Base-by-base conservation (phyloP, 1,140 invertebrate genomes). In the Hirudo medicinalis region DNA sequence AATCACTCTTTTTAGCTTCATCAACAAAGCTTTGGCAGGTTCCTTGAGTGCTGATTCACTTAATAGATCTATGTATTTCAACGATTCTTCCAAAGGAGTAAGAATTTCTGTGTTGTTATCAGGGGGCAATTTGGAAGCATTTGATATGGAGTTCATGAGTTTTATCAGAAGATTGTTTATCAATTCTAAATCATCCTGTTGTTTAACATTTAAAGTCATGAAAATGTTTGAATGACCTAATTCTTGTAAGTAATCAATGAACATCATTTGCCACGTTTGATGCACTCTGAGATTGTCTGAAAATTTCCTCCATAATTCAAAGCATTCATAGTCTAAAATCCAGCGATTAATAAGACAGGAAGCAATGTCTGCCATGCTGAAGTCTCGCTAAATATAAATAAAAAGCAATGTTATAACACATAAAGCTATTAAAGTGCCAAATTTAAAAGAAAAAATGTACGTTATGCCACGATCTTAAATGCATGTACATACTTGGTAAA, bases 241-340 rank as follows among this genome's bases (percentile, higher is more conserved):
- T 25, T 63, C 29, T 20, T 63, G 6, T 15, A 63, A 25, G 57
- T 25, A 63, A n/a, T 63, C 29, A 63, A 25, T 25, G 57, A 25
- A 63, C 57, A 63, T 63, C 57, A 63, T 63, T 63, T 63, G 57
- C 57, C 57, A 63, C 2, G 57, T 63, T 32, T 63, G 57, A 25
- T 22, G 22, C 22, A 63, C 29, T 32, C 57, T 13, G 20, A 63
- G 57, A 63, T 63, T 63, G 29, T 63, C 57, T 1, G 57, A 63
- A 63, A 63, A 63, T 32, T 63, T 22, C 15, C 29, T 63, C 57
- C 57, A 63, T 22, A 63, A 32, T 63, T 63, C 57, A 32, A 25
- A 63, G 57, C 22, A 22, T 15, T 63, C 57, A 22, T 63, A 63
- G 22, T 63, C 57, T 63, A 63, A 63, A 63, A 63, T 32, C 57